Percentiles rank a stretch among this genome's conserved stretches.
Conservation (phyloP, 1,140 invertebrate species). For the Panulirus ornatus region DNA sequence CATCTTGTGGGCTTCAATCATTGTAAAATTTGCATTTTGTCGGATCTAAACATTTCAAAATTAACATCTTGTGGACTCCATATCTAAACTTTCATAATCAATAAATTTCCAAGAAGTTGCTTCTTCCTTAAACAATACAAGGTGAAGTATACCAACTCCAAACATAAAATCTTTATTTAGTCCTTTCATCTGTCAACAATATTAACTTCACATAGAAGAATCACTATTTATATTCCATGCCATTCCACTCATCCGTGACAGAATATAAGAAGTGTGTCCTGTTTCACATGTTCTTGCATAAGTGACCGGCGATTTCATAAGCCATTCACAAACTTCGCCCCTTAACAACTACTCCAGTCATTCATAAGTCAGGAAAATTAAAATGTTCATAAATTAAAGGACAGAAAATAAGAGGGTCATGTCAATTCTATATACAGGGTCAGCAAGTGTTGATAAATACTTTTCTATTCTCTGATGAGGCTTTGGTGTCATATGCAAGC, state of each 20-base stretch:
- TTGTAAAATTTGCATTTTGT: too few species aligned
- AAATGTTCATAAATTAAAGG: constrained; percentile 53
- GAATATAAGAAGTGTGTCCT: constrained; percentile 56
- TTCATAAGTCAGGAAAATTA: constrained; percentile 56
- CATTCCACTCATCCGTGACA: constrained; percentile 66
- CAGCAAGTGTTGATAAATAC: constrained; percentile 58
- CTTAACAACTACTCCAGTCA: constrained; percentile 67
- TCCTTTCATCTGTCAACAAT: constrained; percentile 73
- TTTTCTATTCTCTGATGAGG: constrained; percentile 53
- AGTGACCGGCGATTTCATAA: constrained; percentile 55
- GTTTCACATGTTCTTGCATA: constrained; percentile 66
- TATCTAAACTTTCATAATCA: too few species aligned
- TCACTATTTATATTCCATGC: constrained; percentile 71
- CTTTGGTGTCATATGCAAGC: constrained; percentile 51
- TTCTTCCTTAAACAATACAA: neutral
- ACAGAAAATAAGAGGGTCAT: constrained; percentile 55
- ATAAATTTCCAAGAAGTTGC: too few species aligned
- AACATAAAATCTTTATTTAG: constrained; percentile 73
- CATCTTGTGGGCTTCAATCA: too few species aligned
- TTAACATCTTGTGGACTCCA: too few species aligned
- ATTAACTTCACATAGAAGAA: constrained; percentile 71
- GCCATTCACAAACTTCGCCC: constrained; percentile 72
- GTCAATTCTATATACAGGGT: constrained; percentile 67
- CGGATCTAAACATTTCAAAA: too few species aligned
- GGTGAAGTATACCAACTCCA: constrained; percentile 38